These are phyloP conservation scores for Lepidurus packardi DNA, from an alignment of 1,140 invertebrate species.

Conservation along the genomic window DNA sequence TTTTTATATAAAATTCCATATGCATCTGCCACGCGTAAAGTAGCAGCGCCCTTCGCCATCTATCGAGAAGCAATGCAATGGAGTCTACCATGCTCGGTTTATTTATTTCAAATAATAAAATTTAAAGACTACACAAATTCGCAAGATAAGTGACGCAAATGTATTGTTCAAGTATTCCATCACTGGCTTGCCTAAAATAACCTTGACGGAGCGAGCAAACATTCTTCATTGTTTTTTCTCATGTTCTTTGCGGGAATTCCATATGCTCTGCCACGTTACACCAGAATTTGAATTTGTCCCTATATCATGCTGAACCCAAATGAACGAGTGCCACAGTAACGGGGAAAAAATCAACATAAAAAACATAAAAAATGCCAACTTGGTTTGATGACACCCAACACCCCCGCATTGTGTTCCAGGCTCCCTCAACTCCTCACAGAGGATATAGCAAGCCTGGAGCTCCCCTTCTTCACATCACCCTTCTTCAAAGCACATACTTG, in stretches of 20 bases:
- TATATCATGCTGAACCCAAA: background rate
- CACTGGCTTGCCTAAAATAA: conserved; percentile 8
- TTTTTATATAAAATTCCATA: no score
- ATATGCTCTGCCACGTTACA: background rate
- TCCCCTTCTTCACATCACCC: conserved; percentile 3
- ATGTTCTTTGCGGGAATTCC: background rate
- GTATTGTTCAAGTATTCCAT: background rate
- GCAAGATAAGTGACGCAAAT: conserved; percentile 15
- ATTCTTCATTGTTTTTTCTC: background rate
- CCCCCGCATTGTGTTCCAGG: conserved; percentile 7
- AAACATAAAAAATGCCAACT: background rate
- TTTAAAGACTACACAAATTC: no score
- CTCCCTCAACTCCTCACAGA: conserved; percentile 17
- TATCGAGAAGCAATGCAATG: no score
- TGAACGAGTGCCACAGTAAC: background rate
- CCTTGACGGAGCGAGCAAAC: background rate
- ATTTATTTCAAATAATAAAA: no score
- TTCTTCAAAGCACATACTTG: conserved; percentile 10
- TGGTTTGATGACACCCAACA: conserved; percentile 17
- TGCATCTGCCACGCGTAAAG: no score
- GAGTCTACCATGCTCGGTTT: no score
- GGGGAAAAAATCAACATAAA: conserved; percentile 1
- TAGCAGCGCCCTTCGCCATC: no score
- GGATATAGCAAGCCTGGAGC: conserved; percentile 20
- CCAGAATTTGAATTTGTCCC: background rate